Conservation (phyloP, 2,797 vertebrate species). For the Rhabdomys pumilio region DNA sequence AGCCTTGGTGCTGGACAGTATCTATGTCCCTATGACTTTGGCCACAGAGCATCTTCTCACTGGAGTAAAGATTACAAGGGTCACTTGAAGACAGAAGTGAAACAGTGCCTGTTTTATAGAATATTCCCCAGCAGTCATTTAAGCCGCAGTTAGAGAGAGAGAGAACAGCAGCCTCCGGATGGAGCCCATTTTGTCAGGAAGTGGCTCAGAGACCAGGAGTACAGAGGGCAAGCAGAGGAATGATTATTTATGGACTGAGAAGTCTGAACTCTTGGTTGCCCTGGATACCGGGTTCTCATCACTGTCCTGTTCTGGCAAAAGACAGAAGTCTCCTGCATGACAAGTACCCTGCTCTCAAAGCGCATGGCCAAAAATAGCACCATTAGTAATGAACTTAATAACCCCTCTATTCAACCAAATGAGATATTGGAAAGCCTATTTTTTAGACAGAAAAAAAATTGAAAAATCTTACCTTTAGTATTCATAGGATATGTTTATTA, state of each 20-base stretch:
- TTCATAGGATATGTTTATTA: conserved; percentile 76
- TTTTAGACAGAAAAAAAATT: conserved; percentile 76
- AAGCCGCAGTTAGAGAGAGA: conserved; percentile 51
- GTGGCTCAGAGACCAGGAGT: conserved; percentile 29
- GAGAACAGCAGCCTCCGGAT: conserved; percentile 52
- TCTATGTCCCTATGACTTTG: neutral
- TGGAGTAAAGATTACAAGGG: conserved; percentile 6
- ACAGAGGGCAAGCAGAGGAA: conserved; percentile 68
- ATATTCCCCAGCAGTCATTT: conserved; percentile 48
- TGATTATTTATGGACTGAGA: conserved; percentile 77
- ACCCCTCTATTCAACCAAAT: conserved; percentile 64
- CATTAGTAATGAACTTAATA: conserved; percentile 75
- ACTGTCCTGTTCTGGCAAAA: conserved; percentile 66
- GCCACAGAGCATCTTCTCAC: neutral
- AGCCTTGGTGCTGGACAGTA: neutral
- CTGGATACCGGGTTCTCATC: conserved; percentile 76
- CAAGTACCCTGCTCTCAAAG: conserved; percentile 30
- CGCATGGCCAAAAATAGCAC: conserved; percentile 68
- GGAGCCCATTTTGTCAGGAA: conserved; percentile 34
- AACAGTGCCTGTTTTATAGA: conserved; percentile 67
- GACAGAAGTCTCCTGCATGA: conserved; percentile 66
- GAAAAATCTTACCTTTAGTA: conserved; percentile 71
- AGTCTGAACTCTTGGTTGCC: conserved; percentile 77
- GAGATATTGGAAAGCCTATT: conserved; percentile 71
- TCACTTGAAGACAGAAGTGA: neutral